Conservation (phyloP, 2,797 vertebrate species). For the Lerista edwardsae region DNA sequence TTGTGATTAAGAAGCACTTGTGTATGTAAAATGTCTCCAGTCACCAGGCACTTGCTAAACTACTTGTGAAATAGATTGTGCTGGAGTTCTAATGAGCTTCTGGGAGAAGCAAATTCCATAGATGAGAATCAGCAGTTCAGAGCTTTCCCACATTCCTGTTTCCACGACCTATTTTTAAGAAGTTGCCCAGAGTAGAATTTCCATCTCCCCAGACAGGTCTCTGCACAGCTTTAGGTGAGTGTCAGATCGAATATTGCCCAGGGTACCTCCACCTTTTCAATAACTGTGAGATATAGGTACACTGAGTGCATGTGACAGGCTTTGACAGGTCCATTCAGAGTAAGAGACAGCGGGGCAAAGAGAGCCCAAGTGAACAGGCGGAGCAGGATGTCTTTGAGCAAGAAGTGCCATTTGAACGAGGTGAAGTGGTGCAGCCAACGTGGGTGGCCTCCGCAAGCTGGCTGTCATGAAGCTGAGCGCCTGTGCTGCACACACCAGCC, state of each 20-base stretch:
- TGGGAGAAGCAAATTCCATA: neutral
- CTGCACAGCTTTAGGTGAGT: neutral
- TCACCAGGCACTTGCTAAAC: neutral
- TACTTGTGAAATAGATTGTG: neutral
- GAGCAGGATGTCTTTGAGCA: neutral
- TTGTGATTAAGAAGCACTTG: neutral
- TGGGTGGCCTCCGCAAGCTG: neutral
- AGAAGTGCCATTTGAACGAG: neutral
- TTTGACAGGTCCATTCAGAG: conserved; percentile 16
- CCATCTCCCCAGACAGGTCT: neutral
- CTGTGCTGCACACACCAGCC: neutral
- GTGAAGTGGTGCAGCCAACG: neutral
- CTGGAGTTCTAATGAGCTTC: neutral
- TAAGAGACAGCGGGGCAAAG: conserved; percentile 3
- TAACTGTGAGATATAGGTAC: conserved; percentile 25
- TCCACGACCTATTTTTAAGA: neutral
- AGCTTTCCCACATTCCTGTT: neutral
- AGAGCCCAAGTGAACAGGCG: conserved; percentile 3
- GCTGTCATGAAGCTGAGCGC: neutral
- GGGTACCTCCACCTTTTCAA: neutral
- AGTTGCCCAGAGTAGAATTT: neutral
- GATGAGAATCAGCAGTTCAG: neutral
- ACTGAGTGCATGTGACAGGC: conserved; percentile 3
- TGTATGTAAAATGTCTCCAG: neutral
- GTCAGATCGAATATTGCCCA: conserved; percentile 7